phyloP scores from a whole-genome alignment of 2,113 vertebrate species.

The Pongo pygmaeus region DNA sequence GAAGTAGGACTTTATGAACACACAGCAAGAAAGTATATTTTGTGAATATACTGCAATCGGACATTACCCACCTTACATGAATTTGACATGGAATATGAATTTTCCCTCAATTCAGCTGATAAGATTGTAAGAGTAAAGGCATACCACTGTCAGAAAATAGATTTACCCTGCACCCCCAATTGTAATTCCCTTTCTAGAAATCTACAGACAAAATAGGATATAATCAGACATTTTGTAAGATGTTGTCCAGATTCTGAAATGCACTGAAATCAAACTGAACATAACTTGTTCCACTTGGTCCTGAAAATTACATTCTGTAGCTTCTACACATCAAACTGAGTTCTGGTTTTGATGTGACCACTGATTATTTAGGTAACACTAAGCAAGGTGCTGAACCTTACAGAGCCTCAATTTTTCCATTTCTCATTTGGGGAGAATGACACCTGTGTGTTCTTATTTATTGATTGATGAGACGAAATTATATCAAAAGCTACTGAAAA shows the following conservation, averaged over 20 bases:
- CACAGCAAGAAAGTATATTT: conserved; percentile 38
- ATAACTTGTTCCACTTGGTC: conserved; percentile 27
- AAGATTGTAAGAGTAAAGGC: conserved; percentile 50
- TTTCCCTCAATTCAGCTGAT: conserved; percentile 59
- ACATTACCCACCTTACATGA: conserved; percentile 47
- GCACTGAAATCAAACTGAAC: conserved; percentile 44
- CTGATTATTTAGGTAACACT: not conserved
- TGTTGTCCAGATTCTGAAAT: conserved; percentile 22
- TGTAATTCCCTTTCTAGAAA: conserved; percentile 46
- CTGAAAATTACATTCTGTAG: not conserved
- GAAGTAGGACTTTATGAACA: conserved; percentile 28
- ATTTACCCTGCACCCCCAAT: not conserved
- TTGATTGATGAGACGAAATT: not conserved
- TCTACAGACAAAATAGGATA: conserved; percentile 41
- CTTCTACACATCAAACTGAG: not conserved
- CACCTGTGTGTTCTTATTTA: not conserved
- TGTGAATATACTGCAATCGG: conserved; percentile 16
- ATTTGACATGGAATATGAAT: conserved; percentile 55
- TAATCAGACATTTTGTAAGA: conserved; percentile 23
- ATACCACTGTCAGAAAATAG: conserved; percentile 50
- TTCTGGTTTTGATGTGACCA: not conserved
- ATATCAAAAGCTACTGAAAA: not conserved
- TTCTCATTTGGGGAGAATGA: not conserved
- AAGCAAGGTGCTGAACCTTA: not conserved
- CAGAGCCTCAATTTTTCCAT: not conserved